These are phyloP conservation scores for Drosophila aff. DNA, from an alignment of 1,140 invertebrate species.

Conservation along the genomic window DNA sequence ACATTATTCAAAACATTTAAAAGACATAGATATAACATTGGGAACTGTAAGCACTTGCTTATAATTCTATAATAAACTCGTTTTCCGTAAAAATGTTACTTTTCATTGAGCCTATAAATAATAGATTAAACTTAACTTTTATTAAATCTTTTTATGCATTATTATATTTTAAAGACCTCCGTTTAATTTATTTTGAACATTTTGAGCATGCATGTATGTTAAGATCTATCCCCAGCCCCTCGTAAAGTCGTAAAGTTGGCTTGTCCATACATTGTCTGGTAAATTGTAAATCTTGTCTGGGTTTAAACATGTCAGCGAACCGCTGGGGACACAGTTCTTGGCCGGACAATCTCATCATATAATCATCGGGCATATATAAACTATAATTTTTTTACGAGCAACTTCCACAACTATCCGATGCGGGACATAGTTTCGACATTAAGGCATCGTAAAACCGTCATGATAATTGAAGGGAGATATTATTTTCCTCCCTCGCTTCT, in stretches of 20 bases:
- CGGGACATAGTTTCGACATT: conserved; percentile 75
- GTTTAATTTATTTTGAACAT: conserved; percentile 8
- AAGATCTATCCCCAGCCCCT: background rate
- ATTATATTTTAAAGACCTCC: conserved; percentile 1
- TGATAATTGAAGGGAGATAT: conserved; percentile 70
- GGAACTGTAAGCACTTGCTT: too few species aligned
- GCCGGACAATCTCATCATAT: conserved; percentile 18
- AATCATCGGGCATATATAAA: conserved; percentile 41
- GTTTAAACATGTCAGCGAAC: conserved; percentile 21
- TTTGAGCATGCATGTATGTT: background rate
- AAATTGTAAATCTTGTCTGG: conserved; percentile 43
- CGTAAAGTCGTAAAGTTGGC: conserved; percentile 23
- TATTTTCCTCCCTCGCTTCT: conserved; percentile 49
- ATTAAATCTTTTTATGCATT: background rate
- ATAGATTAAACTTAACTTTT: background rate
- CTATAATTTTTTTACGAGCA: conserved; percentile 70
- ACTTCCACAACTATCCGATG: conserved; percentile 50
- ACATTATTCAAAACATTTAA: too few species aligned
- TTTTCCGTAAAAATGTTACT: background rate
- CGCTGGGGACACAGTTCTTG: conserved; percentile 20
- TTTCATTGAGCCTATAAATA: background rate
- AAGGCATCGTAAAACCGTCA: conserved; percentile 75
- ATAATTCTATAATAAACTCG: background rate
- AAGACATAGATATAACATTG: too few species aligned
- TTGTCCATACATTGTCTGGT: conserved; percentile 39